Evolutionary conservation across 2,113 vertebrate genomes (phyloP), one percentile per base, ranked within the genome.

Genomic region (Plecturocebus donacophilus): DNA sequence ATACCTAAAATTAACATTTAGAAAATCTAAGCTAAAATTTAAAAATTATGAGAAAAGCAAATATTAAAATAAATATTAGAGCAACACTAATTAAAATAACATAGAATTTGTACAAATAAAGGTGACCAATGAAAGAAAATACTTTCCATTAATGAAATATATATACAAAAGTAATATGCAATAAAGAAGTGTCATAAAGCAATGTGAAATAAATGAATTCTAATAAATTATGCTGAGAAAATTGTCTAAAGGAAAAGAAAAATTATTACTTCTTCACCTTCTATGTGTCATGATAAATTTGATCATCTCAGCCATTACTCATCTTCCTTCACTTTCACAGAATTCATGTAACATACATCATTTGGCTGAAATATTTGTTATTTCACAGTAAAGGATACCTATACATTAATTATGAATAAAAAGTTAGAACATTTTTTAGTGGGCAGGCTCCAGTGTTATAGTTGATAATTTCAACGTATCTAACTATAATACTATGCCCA

Each of bases 171-270:
- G 17, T 45, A 42, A 61, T 40, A 35, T 42, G 21, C 64, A 52
- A 79, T 49, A 82, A 90, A 85, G 64, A 54, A 56, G 20, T 79
- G n/a, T 58, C 40, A 94, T 49, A 87, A 87, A 32, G 10, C 35
- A 91, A 56, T 81, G 19, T 88, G 35, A 91, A 92, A 80, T 52
- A 3, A 84, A 17, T 85, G 6, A 76, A 45, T 93, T 66, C 45
- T 13, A 54, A 64, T 40, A 68, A 80, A 38, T n/a, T 93, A 83
- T 42, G 32, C 10, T 87, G 70, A 94, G 47, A 94, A 96, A 90
- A 91, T 12, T 95, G 45, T 4, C 21, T 5, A 47, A 94, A 14
- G 27, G 58, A 56, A 94, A 95, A 91, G 30, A 92, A 92, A 84
- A 77, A 68, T 66, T 17, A 47, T 76, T 42, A 56, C 5, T 71